Conservation (phyloP, 2,113 vertebrate species). For the Neopipo cinnamomea region DNA sequence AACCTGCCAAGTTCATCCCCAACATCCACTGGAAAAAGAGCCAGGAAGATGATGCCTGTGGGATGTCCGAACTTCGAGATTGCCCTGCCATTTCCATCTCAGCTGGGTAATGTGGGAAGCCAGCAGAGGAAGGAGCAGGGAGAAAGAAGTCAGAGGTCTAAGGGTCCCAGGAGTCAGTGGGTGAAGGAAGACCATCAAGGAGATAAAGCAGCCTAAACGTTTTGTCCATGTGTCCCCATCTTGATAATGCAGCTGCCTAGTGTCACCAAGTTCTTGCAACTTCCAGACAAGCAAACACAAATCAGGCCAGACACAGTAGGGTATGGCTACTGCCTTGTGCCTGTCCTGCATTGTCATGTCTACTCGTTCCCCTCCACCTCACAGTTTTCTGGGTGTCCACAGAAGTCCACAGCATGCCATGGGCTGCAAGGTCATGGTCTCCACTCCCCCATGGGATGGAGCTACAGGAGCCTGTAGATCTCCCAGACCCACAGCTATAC, state of each 20-base stretch:
- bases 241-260: neutral
- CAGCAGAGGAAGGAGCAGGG: neutral
- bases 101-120: neutral
- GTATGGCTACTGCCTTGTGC: neutral
- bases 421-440: neutral
- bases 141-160: neutral
- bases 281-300: neutral
- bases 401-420: rapidly evolving
- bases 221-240: neutral
- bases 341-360: neutral
- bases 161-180: neutral
- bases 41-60: neutral
- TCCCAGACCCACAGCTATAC: rapidly evolving
- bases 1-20: neutral
- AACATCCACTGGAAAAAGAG: neutral
- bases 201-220: neutral
- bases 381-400: neutral
- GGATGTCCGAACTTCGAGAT: rapidly evolving
- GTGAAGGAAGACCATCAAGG: neutral
- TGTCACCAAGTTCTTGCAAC: neutral
- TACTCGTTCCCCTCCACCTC: rapidly evolving
- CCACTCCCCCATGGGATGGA: rapidly evolving
- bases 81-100: neutral
- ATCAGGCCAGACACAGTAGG: neutral
- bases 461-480: rapidly evolving